Evolutionary conservation across 1,140 invertebrate genomes (phyloP), one percentile per base, ranked within the genome.

Genomic region (Formica exsecta): DNA sequence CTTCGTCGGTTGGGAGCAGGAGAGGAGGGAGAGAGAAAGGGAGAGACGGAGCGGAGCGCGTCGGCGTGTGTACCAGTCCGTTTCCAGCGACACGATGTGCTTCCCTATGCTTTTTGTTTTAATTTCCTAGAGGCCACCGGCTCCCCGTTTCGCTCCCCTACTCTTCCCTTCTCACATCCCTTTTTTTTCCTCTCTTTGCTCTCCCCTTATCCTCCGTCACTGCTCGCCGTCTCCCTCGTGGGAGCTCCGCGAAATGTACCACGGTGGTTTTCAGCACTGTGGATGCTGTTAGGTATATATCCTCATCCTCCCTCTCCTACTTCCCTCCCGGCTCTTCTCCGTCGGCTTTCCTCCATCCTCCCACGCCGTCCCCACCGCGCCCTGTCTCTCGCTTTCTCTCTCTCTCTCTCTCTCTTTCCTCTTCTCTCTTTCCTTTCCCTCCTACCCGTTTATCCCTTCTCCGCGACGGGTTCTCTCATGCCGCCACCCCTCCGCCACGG

Each of bases 241-340:
- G 86, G 88, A 88, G 81, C 59, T 84, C 62, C 88, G 81, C 88
- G 88, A 87, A 90, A 90, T 87, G 86, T 90, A 85, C 89, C 89
- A 85, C 88, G 75, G 89, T 90, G 89, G 89, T 90, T 90, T 90
- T 90, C 88, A 90, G 62, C 86, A 66, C 88, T 80, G 80, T 87
- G 79, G 88, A 90, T 90, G 87, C 87, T 86, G 85, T 57, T 85
- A 77, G 65, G 65, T 87, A 83, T 91, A 90, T 84, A 86, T 81
- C 36, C 79, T 73, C 62, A 77, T 85, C 59, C 76, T 80, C 61
- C 29, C 61, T 48, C 66, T 57, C 59, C 71, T 64, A 16, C 76
- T n/a, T n/a, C 64, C 29, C 32, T n/a, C 62, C 74, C 32, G 22
- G 16, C 48, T 48, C n/a, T 3, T 54, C 57, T 57, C 32, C 19